A percentile compares a stretch with the other conserved stretches of the same genome.
Conservation (phyloP, 2,797 vertebrate species). For the Gymnothorax javanicus region DNA sequence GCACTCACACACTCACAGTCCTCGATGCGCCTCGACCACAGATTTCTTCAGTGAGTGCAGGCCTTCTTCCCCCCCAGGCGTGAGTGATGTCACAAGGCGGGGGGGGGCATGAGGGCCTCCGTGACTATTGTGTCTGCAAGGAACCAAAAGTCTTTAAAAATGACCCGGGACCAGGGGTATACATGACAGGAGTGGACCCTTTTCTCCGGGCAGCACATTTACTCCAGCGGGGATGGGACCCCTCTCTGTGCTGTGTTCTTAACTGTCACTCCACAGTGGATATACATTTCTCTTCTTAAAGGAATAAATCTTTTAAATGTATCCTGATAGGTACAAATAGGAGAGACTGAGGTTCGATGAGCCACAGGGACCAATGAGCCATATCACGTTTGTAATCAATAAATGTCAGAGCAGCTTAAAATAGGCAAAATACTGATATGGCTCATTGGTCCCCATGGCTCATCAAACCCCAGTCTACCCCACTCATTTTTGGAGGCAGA, state of each 20-base stretch:
- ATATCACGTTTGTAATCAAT: too few species aligned
- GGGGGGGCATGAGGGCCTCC: neutral
- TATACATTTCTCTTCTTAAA: too few species aligned
- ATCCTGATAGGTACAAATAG: too few species aligned
- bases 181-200: neutral
- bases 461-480: too few species aligned
- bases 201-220: neutral
- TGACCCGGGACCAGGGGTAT: neutral
- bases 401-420: too few species aligned
- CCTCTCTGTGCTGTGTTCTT: neutral
- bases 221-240: neutral
- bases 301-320: too few species aligned
- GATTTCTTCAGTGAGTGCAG: neutral
- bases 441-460: too few species aligned
- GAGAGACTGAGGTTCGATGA: too few species aligned
- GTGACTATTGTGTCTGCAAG: neutral
- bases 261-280: neutral
- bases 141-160: neutral
- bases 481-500: too few species aligned
- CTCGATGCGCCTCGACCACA: slow-evolving; percentile 10
- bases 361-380: too few species aligned
- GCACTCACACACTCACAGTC: neutral
- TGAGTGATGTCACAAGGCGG: neutral
- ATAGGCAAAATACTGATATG: too few species aligned
- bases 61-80: neutral